Percentiles rank a stretch among this genome's conserved stretches.
phyloP scores from a whole-genome alignment of 2,797 vertebrate species.

The Pseudomugil tenellus region DNA sequence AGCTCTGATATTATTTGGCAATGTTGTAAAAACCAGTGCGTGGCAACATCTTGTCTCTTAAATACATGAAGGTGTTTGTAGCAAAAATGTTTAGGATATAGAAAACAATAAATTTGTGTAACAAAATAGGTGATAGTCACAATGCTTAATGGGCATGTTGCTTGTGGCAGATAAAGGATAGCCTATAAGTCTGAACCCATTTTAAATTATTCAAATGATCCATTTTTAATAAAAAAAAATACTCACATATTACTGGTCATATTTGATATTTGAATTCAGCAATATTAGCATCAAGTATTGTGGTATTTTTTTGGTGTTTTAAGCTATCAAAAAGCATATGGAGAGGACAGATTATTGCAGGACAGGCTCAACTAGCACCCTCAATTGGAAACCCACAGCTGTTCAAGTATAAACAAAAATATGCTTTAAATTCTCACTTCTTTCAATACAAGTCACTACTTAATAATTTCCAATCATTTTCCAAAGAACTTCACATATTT shows the following conservation, averaged over 20 bases:
- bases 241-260: background rate
- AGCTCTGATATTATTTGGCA: constrained; percentile 58
- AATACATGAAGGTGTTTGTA: constrained; percentile 70
- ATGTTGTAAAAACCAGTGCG: constrained; percentile 75
- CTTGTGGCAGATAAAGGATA: background rate
- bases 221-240: background rate
- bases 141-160: background rate
- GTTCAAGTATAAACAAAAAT: background rate
- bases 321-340: constrained; percentile 9
- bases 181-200: background rate
- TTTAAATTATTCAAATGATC: background rate
- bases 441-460: background rate
- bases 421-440: background rate
- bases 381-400: constrained; percentile 1
- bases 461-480: constrained; percentile 10
- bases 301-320: constrained; percentile 21
- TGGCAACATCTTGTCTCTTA: constrained; percentile 80
- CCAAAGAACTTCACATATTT: background rate
- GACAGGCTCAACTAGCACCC: background rate
- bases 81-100: constrained; percentile 52
- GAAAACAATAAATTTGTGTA: constrained; percentile 51
- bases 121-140: constrained; percentile 41
- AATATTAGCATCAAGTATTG: constrained; percentile 20
- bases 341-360: background rate
- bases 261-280: background rate